Conservation (phyloP, 2,797 vertebrate genomes). For the Tadarida brasiliensis region DNA sequence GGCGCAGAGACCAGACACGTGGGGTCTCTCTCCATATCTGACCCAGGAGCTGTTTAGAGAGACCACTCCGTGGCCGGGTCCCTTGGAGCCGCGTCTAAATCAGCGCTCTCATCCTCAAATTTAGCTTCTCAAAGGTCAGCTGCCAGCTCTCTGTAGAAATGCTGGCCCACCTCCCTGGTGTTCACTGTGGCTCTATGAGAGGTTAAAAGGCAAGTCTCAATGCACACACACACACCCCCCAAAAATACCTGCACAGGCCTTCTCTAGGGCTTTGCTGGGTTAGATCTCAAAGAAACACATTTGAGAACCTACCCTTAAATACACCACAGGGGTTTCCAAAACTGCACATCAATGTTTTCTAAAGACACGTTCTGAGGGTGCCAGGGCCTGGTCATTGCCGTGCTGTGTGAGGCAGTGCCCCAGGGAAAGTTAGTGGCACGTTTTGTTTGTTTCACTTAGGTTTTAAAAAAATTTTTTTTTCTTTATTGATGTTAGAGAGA, state of each 20-base stretch:
- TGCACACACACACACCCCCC: too few relatives aligned
- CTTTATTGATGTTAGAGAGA: not conserved
- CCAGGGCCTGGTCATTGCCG: not conserved
- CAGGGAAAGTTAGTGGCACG: not conserved
- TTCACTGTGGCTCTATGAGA: not conserved
- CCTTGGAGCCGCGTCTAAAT: not conserved
- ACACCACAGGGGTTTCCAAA: not conserved
- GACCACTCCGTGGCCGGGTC: not conserved
- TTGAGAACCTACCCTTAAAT: not conserved
- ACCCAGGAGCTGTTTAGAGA: not conserved
- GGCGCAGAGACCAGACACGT: constrained; percentile 34
- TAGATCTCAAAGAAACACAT: not conserved
- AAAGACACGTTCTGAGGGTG: not conserved
- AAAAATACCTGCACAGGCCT: not conserved
- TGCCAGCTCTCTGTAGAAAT: not conserved
- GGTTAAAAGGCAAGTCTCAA: not conserved
- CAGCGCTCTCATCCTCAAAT: not conserved
- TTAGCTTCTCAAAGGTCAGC: not conserved
- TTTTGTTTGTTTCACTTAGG: not conserved
- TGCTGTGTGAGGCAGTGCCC: not conserved
- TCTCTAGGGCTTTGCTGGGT: not conserved
- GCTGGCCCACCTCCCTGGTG: not conserved
- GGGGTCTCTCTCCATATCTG: not conserved
- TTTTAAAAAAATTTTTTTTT: too few relatives aligned
- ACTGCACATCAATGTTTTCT: not conserved